Conservation (phyloP, 2,797 vertebrate genomes). For the Furcifer pardalis region DNA sequence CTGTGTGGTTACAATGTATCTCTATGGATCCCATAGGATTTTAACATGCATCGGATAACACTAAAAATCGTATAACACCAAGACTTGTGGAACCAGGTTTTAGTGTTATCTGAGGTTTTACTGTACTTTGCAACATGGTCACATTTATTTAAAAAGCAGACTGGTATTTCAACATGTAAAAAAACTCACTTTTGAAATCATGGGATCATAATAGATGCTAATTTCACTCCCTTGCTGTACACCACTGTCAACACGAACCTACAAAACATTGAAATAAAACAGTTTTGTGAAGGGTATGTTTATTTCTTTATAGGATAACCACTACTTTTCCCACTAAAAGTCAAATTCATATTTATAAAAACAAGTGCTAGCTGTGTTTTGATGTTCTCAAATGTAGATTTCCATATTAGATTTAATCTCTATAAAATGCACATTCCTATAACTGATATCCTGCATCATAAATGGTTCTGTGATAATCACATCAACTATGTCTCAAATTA, state of each 20-base stretch:
- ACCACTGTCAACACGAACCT: slow-evolving; percentile 97
- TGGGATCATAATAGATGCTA: slow-evolving; percentile 99
- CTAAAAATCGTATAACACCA: too few relatives aligned
- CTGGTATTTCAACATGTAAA: slow-evolving; percentile 25
- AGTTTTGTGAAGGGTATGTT: slow-evolving; percentile 19
- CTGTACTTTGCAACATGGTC: slow-evolving; percentile 27
- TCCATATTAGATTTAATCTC: slow-evolving; percentile 12
- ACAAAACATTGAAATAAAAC: slow-evolving; percentile 48
- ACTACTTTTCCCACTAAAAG: neutral
- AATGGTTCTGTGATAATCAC: slow-evolving; percentile 37
- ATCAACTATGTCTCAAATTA: neutral
- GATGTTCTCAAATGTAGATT: slow-evolving; percentile 18
- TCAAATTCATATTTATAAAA: neutral
- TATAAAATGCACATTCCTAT: slow-evolving; percentile 44
- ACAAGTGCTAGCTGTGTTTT: slow-evolving; percentile 2
- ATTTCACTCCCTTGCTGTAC: slow-evolving; percentile 98
- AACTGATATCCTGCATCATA: slow-evolving; percentile 41
- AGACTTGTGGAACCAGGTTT: too few relatives aligned
- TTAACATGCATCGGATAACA: too few relatives aligned
- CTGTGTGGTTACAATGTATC: too few relatives aligned
- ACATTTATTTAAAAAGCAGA: neutral
- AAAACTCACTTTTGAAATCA: slow-evolving; percentile 96
- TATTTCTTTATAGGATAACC: neutral
- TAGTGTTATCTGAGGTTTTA: too few relatives aligned
- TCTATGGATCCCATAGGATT: too few relatives aligned